phyloP scores from a whole-genome alignment of 2,797 vertebrate genomes.

The Amblyraja radiata region DNA sequence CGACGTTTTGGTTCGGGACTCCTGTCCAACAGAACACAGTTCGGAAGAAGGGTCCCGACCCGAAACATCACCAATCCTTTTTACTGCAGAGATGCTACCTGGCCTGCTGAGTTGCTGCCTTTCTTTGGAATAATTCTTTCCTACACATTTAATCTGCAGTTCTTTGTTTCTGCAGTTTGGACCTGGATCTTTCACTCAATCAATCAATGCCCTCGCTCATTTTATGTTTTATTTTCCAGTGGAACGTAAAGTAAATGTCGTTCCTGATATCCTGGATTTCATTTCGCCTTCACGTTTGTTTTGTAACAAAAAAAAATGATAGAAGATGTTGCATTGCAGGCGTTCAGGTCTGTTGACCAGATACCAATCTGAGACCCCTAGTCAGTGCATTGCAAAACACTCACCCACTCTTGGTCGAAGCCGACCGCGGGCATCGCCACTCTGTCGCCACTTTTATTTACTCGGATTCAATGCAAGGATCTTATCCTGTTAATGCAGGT shows the following conservation, averaged over 20 bases:
- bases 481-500: conserved; percentile 66
- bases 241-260: neutral
- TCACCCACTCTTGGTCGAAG: neutral
- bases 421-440: conserved; percentile 63
- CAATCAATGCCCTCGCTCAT: neutral
- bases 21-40: no score
- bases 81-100: no score
- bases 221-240: neutral
- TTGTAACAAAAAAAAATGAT: neutral
- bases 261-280: neutral
- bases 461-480: conserved; percentile 55
- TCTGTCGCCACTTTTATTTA: conserved; percentile 72
- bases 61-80: no score
- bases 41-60: no score
- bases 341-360: conserved; percentile 57
- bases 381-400: conserved; percentile 11
- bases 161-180: no score
- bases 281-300: no score
- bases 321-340: neutral
- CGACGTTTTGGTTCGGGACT: no score
- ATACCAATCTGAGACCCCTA: conserved; percentile 61
- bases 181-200: no score
- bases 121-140: no score
- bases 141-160: no score
- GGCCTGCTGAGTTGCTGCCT: no score